Evolutionary conservation across 1,140 invertebrate species (phyloP).

Genomic region (Atta texana): DNA sequence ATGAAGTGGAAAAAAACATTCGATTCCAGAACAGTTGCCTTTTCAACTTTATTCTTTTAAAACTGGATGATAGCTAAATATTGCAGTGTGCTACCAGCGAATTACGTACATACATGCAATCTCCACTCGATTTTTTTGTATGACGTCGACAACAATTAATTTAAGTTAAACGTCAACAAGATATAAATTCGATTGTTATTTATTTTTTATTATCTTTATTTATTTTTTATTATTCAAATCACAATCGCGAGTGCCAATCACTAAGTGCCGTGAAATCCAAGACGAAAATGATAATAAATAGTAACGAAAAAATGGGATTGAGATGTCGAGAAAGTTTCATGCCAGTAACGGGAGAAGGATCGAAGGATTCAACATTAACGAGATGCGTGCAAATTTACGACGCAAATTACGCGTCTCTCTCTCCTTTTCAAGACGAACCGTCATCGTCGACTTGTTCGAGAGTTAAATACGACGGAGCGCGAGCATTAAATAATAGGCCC

Average conservation of each 20-base stretch:
- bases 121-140: background rate
- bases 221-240: background rate
- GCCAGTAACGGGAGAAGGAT: conserved; percentile 30
- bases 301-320: conserved; percentile 24
- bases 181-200: background rate
- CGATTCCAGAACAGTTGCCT: background rate
- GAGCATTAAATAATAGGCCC: conserved; percentile 54
- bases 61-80: background rate
- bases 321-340: conserved; percentile 49
- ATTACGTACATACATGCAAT: background rate
- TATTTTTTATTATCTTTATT: background rate
- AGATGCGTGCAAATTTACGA: conserved; percentile 40
- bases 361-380: conserved; percentile 33
- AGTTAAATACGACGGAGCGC: conserved; percentile 52
- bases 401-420: conserved; percentile 52
- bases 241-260: background rate
- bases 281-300: conserved; percentile 17
- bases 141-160: background rate
- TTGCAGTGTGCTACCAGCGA: background rate
- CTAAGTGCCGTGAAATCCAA: background rate
- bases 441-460: conserved; percentile 49
- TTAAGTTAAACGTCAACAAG: conserved; percentile 1
- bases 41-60: conserved; percentile 19
- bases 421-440: conserved; percentile 24
- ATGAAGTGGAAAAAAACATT: background rate